Evolutionary conservation across 1,140 invertebrate species (phyloP).

Genomic region (Parapsyche elsis): DNA sequence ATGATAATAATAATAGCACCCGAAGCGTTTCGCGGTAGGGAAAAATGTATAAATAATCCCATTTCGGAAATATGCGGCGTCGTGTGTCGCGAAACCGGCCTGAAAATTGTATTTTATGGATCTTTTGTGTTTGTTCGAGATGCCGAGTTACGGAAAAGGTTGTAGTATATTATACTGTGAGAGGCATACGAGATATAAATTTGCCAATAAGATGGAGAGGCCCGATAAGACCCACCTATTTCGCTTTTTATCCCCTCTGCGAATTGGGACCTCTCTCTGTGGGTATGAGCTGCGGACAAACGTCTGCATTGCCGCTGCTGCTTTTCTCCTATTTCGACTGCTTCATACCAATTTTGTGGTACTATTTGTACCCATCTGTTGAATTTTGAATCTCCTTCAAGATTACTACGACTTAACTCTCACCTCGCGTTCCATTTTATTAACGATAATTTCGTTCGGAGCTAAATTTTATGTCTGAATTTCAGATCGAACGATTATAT

Average conservation of each 20-base stretch:
- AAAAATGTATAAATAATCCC: not conserved
- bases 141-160: not conserved
- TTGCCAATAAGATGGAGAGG: constrained; percentile 32
- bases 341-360: too few species aligned
- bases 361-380: too few species aligned
- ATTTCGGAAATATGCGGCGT: constrained; percentile 12
- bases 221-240: constrained; percentile 29
- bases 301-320: constrained; percentile 15
- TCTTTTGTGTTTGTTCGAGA: constrained; percentile 24
- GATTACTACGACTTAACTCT: too few species aligned
- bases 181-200: constrained; percentile 26
- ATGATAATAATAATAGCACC: not conserved
- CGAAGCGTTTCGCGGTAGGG: not conserved
- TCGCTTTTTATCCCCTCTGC: constrained; percentile 27
- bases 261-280: constrained; percentile 10
- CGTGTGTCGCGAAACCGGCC: not conserved
- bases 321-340: not conserved
- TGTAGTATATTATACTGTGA: not conserved
- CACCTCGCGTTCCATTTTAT: too few species aligned
- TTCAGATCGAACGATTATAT: too few species aligned
- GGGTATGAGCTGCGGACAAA: constrained; percentile 16
- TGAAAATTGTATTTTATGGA: constrained; percentile 30
- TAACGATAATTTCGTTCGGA: too few species aligned
- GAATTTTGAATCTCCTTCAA: too few species aligned
- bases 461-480: too few species aligned